phyloP scores from a whole-genome alignment of 2,888 invertebrate species.

The Synergus itoensis region DNA sequence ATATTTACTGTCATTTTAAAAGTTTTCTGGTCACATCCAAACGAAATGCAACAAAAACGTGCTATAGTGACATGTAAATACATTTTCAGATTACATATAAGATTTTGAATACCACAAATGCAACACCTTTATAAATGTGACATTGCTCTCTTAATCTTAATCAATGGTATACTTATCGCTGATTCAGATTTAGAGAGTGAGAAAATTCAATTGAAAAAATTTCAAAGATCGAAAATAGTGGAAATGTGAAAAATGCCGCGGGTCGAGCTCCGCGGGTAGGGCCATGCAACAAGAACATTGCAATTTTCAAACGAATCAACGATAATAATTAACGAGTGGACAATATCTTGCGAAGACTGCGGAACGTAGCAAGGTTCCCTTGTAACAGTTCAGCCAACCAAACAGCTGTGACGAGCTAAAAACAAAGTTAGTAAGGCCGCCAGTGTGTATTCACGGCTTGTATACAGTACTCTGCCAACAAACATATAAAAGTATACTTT shows the following conservation, averaged over 20 bases:
- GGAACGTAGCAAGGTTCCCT: slow-evolving; percentile 79
- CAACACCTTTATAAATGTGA: background rate
- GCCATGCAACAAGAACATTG: slow-evolving; percentile 77
- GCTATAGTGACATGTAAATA: background rate
- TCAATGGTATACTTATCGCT: too few species aligned
- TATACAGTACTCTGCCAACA: slow-evolving; percentile 38
- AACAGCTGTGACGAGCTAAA: slow-evolving; percentile 78
- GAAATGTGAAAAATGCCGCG: slow-evolving; percentile 23
- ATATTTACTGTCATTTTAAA: slow-evolving; percentile 20
- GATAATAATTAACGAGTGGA: slow-evolving; percentile 68
- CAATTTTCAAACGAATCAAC: slow-evolving; percentile 73
- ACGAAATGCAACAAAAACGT: slow-evolving; percentile 14
- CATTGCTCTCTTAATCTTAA: too few species aligned
- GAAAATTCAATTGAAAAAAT: background rate
- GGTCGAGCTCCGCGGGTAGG: slow-evolving; percentile 72
- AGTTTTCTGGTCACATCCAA: slow-evolving; percentile 4
- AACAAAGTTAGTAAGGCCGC: slow-evolving; percentile 75
- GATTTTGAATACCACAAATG: background rate
- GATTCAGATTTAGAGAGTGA: too few species aligned
- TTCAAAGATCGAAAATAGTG: background rate
- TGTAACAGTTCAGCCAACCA: slow-evolving; percentile 78
- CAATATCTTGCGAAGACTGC: slow-evolving; percentile 76
- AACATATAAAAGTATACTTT: slow-evolving; percentile 17
- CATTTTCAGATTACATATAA: background rate
- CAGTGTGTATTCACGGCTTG: slow-evolving; percentile 58